These are phyloP conservation scores for Drosophila borealis DNA, from an alignment of 2,888 invertebrate species.

Conservation along the genomic window DNA sequence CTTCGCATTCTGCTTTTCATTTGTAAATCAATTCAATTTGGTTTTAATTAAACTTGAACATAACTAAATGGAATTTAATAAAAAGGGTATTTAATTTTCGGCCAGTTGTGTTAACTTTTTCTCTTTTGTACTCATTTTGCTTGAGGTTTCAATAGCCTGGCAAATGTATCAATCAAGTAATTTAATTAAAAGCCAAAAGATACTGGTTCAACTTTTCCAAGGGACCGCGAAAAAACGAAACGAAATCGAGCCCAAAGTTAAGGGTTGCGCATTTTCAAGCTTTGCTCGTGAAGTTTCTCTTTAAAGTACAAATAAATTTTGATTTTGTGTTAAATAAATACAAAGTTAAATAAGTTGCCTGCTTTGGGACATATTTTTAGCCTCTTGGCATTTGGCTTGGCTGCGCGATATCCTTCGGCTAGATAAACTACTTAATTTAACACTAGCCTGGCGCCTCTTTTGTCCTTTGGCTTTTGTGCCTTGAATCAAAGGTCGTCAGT, in stretches of 20 bases:
- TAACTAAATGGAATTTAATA: background rate
- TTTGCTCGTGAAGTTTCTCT: slow-evolving; percentile 5
- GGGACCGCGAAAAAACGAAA: background rate
- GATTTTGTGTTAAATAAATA: slow-evolving; percentile 10
- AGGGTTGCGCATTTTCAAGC: slow-evolving; percentile 5
- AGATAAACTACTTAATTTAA: slow-evolving; percentile 58
- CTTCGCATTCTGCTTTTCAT: no score
- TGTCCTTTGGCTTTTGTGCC: slow-evolving; percentile 33
- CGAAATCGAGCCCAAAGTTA: slow-evolving; percentile 5
- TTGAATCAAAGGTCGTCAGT: slow-evolving; percentile 63
- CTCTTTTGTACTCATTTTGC: slow-evolving; percentile 7
- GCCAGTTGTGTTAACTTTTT: background rate
- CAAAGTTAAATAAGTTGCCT: slow-evolving; percentile 22
- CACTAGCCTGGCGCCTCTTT: slow-evolving; percentile 26
- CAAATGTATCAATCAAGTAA: slow-evolving; percentile 56
- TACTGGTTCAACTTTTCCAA: slow-evolving; percentile 6
- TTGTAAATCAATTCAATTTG: no score
- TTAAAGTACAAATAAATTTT: background rate
- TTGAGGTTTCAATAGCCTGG: slow-evolving; percentile 44
- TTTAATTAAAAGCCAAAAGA: slow-evolving; percentile 63
- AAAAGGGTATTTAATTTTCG: slow-evolving; percentile 1
- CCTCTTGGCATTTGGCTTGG: background rate
- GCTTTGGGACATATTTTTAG: slow-evolving; percentile 31
- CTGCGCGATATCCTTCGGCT: slow-evolving; percentile 45
- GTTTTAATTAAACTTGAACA: no score